Evolutionary conservation across 2,113 vertebrate genomes (phyloP).

Genomic region (Erythrocebus patas): DNA sequence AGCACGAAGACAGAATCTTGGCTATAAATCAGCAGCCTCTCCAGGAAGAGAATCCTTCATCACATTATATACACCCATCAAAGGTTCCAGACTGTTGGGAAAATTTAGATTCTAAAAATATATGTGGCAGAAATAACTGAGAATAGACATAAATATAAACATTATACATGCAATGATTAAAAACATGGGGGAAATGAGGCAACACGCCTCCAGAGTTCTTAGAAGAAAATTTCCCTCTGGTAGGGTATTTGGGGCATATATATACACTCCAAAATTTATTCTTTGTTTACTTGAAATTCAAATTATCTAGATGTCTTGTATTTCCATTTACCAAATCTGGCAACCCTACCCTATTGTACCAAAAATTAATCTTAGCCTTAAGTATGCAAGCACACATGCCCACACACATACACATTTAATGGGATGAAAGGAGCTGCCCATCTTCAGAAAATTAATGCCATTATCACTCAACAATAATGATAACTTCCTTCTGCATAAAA

Average conservation of each 20-base stretch:
- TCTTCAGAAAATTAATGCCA: neutral
- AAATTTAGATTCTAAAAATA: constrained; percentile 5
- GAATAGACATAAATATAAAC: neutral
- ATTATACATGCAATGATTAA: neutral
- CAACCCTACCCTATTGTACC: neutral
- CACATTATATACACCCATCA: neutral
- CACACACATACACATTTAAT: neutral
- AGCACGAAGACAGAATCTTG: neutral
- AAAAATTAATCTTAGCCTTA: neutral
- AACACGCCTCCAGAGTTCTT: neutral
- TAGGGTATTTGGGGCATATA: neutral
- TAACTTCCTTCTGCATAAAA: neutral
- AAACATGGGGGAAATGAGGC: neutral
- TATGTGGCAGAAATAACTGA: neutral
- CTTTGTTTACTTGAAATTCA: neutral
- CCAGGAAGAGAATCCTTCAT: neutral
- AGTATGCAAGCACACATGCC: neutral
- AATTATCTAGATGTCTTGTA: neutral
- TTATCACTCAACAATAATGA: neutral
- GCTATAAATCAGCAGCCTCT: neutral
- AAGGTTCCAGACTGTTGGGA: neutral
- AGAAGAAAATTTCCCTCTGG: neutral
- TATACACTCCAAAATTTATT: neutral
- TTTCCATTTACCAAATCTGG: neutral
- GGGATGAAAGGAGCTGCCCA: neutral